Conservation (phyloP, 2,888 invertebrate genomes). For the Acleris holmiana region DNA sequence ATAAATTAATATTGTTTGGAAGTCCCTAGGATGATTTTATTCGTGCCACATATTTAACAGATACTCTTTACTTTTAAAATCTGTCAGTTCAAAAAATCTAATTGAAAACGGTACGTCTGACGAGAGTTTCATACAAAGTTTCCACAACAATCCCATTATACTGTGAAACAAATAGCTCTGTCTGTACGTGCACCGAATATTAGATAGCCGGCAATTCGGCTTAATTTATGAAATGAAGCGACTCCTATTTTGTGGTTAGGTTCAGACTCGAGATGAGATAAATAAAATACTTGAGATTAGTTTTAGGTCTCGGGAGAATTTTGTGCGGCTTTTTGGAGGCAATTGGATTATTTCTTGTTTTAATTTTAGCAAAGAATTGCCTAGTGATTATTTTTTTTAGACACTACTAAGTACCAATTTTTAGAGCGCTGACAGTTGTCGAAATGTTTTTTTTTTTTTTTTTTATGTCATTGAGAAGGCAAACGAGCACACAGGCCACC, state of each 20-base stretch:
- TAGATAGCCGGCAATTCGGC: slow-evolving; percentile 15
- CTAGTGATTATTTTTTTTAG: background rate
- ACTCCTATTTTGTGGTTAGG: slow-evolving; percentile 4
- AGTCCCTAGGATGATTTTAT: no score
- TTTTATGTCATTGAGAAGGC: no score
- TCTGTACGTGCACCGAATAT: slow-evolving; percentile 31
- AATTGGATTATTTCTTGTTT: background rate
- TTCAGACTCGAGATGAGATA: background rate
- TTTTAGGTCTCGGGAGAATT: slow-evolving; percentile 5
- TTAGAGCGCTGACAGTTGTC: no score
- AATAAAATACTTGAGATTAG: slow-evolving; percentile 14
- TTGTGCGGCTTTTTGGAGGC: background rate
- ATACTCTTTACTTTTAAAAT: no score
- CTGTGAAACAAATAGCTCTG: slow-evolving; percentile 11
- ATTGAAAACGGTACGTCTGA: background rate
- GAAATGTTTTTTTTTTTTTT: no score
- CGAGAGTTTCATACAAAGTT: background rate
- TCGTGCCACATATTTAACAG: no score
- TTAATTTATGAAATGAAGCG: slow-evolving; percentile 26
- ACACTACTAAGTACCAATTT: no score
- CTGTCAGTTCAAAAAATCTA: background rate
- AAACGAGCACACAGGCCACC: no score
- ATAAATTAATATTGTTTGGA: no score
- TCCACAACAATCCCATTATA: slow-evolving; percentile 28
- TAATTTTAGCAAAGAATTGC: background rate